These are phyloP conservation scores for Champsocephalus esox DNA, from an alignment of 2,797 vertebrate species.

Conservation along the genomic window DNA sequence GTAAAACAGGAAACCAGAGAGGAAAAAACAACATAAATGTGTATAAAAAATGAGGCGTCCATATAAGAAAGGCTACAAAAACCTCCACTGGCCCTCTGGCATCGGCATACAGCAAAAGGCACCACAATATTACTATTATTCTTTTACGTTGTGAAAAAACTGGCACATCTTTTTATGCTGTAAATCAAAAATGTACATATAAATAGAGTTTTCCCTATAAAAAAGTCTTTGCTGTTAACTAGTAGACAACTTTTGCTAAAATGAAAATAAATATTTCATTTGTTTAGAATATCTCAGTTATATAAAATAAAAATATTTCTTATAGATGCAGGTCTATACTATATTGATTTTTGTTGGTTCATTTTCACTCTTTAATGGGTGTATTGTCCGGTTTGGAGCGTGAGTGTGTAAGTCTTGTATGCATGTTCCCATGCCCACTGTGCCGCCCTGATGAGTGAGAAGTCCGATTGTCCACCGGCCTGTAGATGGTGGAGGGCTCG, in stretches of 20 bases:
- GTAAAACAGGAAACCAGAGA: slow-evolving; percentile 77
- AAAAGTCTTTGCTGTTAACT: slow-evolving; percentile 99
- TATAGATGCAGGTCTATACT: slow-evolving; percentile 91
- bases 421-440: slow-evolving; percentile 86
- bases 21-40: slow-evolving; percentile 81
- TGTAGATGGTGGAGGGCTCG: slow-evolving; percentile 91
- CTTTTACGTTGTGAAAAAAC: slow-evolving; percentile 99
- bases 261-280: slow-evolving; percentile 99
- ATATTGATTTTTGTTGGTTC: slow-evolving; percentile 83
- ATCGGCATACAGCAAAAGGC: slow-evolving; percentile 99
- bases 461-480: slow-evolving; percentile 94
- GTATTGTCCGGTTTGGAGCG: slow-evolving; percentile 90
- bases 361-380: slow-evolving; percentile 88
- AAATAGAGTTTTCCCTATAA: slow-evolving; percentile 99
- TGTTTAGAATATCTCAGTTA: slow-evolving; percentile 99
- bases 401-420: slow-evolving; percentile 88
- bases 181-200: slow-evolving; percentile 99
- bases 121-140: slow-evolving; percentile 98
- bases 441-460: slow-evolving; percentile 91
- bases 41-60: slow-evolving; percentile 91
- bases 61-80: slow-evolving; percentile 95
- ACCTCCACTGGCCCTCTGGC: slow-evolving; percentile 94
- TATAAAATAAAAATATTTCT: slow-evolving; percentile 99
- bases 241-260: slow-evolving; percentile 99
- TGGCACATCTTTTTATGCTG: slow-evolving; percentile 98